Percentiles rank a stretch among this genome's conserved stretches.
Evolutionary conservation across 2,888 invertebrate genomes (phyloP).

Genomic region (Ceriagrion tenellum): DNA sequence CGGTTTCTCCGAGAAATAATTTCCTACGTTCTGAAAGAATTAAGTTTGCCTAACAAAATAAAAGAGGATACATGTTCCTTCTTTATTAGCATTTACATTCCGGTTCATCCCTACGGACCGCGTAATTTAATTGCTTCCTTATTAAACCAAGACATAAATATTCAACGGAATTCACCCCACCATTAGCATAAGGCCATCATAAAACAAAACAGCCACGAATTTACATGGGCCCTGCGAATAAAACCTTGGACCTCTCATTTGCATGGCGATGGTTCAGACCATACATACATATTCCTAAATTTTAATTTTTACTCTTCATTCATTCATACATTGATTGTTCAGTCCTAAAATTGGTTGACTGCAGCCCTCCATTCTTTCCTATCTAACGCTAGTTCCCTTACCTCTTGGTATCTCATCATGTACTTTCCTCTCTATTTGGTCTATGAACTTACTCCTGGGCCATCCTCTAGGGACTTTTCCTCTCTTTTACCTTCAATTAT

Average conservation of each 20-base stretch:
- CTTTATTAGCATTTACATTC: not conserved
- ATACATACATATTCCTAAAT: not conserved
- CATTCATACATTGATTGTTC: too few relatives aligned
- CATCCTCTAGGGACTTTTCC: too few relatives aligned
- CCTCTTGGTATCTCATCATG: too few relatives aligned
- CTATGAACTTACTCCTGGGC: too few relatives aligned
- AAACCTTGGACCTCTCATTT: not conserved
- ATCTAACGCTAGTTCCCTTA: too few relatives aligned
- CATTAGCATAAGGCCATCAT: not conserved
- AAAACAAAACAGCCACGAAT: not conserved
- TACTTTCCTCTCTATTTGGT: too few relatives aligned
- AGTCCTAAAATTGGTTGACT: too few relatives aligned
- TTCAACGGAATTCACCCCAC: not conserved
- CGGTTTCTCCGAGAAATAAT: not conserved
- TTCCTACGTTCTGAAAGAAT: not conserved
- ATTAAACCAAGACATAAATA: not conserved
- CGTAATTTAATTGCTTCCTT: slow-evolving; percentile 15
- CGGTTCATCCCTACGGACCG: not conserved
- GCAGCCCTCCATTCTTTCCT: too few relatives aligned
- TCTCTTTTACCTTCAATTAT: too few relatives aligned
- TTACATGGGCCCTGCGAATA: not conserved
- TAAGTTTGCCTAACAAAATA: not conserved
- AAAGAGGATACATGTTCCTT: not conserved
- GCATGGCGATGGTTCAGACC: not conserved
- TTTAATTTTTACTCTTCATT: not conserved